Evolutionary conservation across 2,888 invertebrate species (phyloP), one percentile per base, ranked within the genome.

Genomic region (Ormyrus pomaceus): DNA sequence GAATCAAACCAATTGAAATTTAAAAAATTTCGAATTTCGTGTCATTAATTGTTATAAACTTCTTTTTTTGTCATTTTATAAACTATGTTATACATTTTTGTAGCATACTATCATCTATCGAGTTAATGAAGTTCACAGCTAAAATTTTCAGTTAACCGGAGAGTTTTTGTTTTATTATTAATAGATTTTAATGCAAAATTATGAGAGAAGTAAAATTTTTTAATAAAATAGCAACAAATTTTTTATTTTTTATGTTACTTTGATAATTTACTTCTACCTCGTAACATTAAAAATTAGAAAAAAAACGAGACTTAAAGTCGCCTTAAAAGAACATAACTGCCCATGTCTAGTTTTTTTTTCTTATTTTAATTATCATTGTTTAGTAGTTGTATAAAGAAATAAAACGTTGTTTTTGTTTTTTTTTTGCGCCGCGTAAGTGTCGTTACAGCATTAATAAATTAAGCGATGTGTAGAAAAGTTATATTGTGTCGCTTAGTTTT

Each of bases 391-490:
- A 80, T 82, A 82, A 75, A 82, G 53, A 70, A 69, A 65, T 34
- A 53, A 79, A 78, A 69, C 51, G 75, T 80, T 80, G 80, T 80
- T 82, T 82, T 82, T 77, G 80, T 82, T 80, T 34, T 34, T 34
- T 34, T 34, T 34, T 75, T 75, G 46, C 69, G 53, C 68, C 64
- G 58, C 51, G 68, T 56, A 56, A 72, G 61, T 75, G 58, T 80
- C 58, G 72, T 62, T 59, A 75, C 53, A 74, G 74, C 13, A 82
- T 76, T 65, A 48, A 72, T 65, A 55, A 13, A 72, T 81, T 9
- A 72, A 68, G 70, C 51, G 80, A 34, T 34, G 70, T 72, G 68
- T 77, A 78, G 77, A 45, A 79, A 82, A 82, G 77, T 80, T 80
- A 75, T 78, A 79, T 80, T 75, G 68, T 77, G 66, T 74, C 77